These are phyloP conservation scores for Puma concolor DNA, from an alignment of 2,113 vertebrate species.

Conservation along the genomic window DNA sequence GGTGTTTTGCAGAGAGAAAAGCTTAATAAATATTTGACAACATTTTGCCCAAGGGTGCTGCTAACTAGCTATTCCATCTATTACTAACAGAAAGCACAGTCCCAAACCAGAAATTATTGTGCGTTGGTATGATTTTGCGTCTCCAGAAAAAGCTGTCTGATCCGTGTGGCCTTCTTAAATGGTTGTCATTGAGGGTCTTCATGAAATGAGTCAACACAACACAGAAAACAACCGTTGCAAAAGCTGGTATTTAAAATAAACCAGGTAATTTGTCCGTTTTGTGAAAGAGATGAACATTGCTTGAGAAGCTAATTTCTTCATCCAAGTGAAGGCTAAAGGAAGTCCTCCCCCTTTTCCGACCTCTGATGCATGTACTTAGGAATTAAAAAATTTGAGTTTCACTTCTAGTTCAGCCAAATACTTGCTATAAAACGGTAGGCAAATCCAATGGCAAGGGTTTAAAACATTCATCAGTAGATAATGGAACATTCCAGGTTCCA, in stretches of 20 bases:
- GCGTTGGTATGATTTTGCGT: background rate
- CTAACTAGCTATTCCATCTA: background rate
- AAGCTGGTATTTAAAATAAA: background rate
- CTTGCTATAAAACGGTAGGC: background rate
- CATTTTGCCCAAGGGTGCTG: background rate
- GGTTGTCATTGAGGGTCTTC: background rate
- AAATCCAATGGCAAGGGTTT: background rate
- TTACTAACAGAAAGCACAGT: background rate
- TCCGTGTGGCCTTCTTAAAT: background rate
- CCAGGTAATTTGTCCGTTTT: background rate
- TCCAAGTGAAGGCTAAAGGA: background rate
- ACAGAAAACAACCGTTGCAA: background rate
- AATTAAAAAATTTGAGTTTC: slow-evolving; percentile 45
- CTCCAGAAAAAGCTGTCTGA: background rate
- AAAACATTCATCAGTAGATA: background rate
- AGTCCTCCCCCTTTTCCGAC: background rate
- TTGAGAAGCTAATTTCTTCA: background rate
- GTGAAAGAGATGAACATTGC: background rate
- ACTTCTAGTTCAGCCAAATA: background rate
- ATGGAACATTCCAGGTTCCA: background rate
- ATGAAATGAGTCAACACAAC: background rate
- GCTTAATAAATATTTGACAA: slow-evolving; percentile 9
- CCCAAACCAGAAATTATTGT: slow-evolving; percentile 29
- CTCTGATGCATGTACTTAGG: background rate
- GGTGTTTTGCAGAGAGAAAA: background rate